Evolutionary conservation across 1,140 invertebrate genomes (phyloP).

Genomic region (Hetaerina americana): DNA sequence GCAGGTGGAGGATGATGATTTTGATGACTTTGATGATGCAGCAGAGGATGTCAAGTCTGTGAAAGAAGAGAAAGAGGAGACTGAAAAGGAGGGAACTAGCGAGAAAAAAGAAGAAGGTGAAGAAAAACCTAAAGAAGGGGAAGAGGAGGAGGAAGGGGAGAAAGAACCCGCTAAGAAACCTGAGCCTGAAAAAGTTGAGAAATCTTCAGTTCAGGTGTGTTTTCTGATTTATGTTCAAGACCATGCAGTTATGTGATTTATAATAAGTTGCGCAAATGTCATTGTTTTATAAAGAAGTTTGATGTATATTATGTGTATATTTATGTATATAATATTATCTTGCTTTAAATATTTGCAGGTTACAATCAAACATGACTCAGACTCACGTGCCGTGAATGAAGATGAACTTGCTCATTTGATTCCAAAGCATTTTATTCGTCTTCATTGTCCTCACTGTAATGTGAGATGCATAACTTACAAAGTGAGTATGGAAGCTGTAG

Average conservation of each 20-base stretch:
- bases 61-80: slow-evolving; percentile 16
- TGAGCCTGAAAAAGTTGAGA: slow-evolving; percentile 3
- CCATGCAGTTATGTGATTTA: no score
- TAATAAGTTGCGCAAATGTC: no score
- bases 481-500: slow-evolving; percentile 27
- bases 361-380: slow-evolving; percentile 32
- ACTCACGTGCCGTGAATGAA: slow-evolving; percentile 24
- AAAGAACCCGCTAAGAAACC: slow-evolving; percentile 15
- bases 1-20: neutral
- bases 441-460: slow-evolving; percentile 59
- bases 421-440: slow-evolving; percentile 44
- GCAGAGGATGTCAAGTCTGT: slow-evolving; percentile 3
- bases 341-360: slow-evolving; percentile 27
- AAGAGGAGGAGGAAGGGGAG: slow-evolving; percentile 25
- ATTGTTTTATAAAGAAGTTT: no score
- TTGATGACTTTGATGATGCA: slow-evolving; percentile 6
- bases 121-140: slow-evolving; percentile 25
- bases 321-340: no score
- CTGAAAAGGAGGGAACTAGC: slow-evolving; percentile 20
- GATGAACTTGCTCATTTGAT: slow-evolving; percentile 27
- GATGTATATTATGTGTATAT: no score
- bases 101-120: slow-evolving; percentile 23
- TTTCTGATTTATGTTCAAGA: no score
- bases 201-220: neutral
- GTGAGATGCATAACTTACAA: slow-evolving; percentile 57